Base-by-base conservation (phyloP, 2,797 vertebrate genomes). In the Sebastes vulpes region DNA sequence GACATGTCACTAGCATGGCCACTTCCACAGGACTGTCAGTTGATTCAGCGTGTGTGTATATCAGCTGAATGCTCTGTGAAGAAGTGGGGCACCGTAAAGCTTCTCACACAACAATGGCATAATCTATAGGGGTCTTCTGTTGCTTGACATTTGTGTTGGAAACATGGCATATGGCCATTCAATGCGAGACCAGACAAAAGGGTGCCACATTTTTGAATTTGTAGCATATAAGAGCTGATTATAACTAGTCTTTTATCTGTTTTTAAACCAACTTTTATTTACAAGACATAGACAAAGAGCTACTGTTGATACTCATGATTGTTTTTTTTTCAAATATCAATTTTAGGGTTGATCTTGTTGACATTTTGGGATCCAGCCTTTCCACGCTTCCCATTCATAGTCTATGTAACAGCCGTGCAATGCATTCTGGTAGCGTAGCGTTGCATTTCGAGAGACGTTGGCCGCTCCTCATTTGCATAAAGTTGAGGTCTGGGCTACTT, bases 11-110 rank as follows among this genome's bases (percentile, higher is more conserved):
- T 57, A 68, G 78, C 90, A 29, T 79, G 88, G 81, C 69, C 78
- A 54, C 82, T 75, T 86, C 69, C 65, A 78, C 71, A n/a, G 72
- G 72, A 84, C 89, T 74, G 83, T 76, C 83, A 81, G 87, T 81
- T 6, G 31, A 79, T 52, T 14, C 61, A 9, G 72, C 2, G n/a
- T 28, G 35, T 28, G 35, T 54, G 35, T 4, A 20, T 9, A 21
- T 75, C 72, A 63, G 60, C 82, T 53, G 56, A 60, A 72, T 31
- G 83, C 59, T 61, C 31, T 20, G 66, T 57, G 77, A 70, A 14
- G 48, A 90, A 92, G 56, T 91, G 89, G 91, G 89, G 9, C 87
- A 79, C 28, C 20, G 68, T 68, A 77, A 89, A 87, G 79, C 81
- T 79, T 81, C 84, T 89, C 25, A 87, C 60, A 70, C 25, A 68